phyloP scores from a whole-genome alignment of 2,113 vertebrate species.

The Solenodon paradoxus region DNA sequence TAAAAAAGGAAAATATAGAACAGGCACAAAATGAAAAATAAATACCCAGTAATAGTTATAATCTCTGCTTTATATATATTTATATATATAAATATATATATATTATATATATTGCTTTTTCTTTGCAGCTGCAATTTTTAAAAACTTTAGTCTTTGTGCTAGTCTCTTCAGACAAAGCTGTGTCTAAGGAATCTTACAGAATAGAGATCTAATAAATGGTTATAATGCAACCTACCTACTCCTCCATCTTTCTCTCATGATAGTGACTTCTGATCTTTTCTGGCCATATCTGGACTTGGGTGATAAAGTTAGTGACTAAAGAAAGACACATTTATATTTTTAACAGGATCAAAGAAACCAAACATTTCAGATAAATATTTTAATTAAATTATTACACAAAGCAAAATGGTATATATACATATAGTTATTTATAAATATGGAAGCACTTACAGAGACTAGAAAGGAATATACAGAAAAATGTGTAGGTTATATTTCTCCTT shows the following conservation, averaged over 20 bases:
- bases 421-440: slow-evolving; percentile 25
- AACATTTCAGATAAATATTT: slow-evolving; percentile 45
- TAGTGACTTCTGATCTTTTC: not conserved
- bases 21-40: not conserved
- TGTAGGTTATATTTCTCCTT: not conserved
- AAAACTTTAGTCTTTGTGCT: not conserved
- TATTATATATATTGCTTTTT: too few species aligned
- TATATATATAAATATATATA: too few species aligned
- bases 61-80: too few species aligned
- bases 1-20: not conserved
- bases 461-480: slow-evolving; percentile 32
- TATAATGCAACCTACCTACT: not conserved
- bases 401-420: not conserved
- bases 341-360: slow-evolving; percentile 32
- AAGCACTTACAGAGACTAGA: not conserved
- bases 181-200: not conserved
- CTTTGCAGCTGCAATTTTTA: not conserved
- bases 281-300: not conserved
- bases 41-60: not conserved
- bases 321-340: not conserved
- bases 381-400: slow-evolving; percentile 53
- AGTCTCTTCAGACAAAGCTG: not conserved
- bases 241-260: not conserved
- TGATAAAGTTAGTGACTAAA: slow-evolving; percentile 24
- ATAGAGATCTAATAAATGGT: not conserved